Conservation (phyloP, 2,888 invertebrate genomes). For the Latrodectus elegans region DNA sequence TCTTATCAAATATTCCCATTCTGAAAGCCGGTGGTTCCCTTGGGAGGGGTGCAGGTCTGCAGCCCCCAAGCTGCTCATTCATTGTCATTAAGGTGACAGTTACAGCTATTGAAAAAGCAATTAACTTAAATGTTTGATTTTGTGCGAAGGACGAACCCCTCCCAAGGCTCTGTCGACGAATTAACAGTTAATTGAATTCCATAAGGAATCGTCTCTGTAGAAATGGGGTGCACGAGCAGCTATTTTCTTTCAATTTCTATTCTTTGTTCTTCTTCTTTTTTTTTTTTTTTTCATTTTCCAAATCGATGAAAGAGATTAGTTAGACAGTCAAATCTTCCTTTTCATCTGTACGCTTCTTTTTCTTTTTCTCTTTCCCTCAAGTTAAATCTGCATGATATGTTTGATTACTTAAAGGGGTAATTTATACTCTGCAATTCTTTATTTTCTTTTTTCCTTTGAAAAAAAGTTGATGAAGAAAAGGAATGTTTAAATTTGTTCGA, state of each 20-base stretch:
- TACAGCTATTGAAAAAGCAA: constrained; percentile 56
- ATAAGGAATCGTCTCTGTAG: background rate
- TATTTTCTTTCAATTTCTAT: background rate
- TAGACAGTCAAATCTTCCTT: constrained; percentile 16
- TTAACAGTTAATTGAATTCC: constrained; percentile 62
- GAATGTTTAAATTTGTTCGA: too few relatives aligned
- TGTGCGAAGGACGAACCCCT: constrained; percentile 42
- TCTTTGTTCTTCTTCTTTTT: background rate
- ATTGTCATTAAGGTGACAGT: constrained; percentile 59
- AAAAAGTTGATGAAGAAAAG: too few relatives aligned
- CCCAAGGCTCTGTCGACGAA: constrained; percentile 34
- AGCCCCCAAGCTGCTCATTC: constrained; percentile 32
- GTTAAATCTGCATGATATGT: constrained; percentile 2
- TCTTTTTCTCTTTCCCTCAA: background rate
- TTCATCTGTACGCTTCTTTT: background rate
- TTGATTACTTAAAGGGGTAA: background rate
- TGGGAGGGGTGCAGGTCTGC: constrained; percentile 6
- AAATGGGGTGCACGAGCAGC: background rate
- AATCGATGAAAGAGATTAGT: background rate
- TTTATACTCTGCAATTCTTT: background rate
- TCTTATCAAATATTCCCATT: constrained; percentile 21
- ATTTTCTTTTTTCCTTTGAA: background rate
- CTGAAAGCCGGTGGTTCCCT: background rate
- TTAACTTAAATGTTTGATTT: constrained; percentile 68
- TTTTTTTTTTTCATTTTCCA: background rate